Conservation (phyloP, 2,888 invertebrate species). For the Eupithecia dodoneata region DNA sequence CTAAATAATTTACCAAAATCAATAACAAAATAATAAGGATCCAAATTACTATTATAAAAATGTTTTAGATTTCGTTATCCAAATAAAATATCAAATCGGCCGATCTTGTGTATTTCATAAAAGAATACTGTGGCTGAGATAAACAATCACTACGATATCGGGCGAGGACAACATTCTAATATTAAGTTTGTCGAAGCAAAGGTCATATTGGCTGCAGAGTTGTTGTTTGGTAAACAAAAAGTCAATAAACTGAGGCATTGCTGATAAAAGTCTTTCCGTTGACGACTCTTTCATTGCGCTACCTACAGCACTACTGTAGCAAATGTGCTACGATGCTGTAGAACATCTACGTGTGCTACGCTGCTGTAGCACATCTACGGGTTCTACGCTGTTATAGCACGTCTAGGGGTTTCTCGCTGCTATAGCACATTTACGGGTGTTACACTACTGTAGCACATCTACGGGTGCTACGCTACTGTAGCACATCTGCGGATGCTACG, state of each 20-base stretch:
- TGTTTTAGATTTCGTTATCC: not conserved
- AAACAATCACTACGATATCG: constrained; percentile 35
- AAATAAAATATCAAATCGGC: constrained; percentile 13
- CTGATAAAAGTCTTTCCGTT: not conserved
- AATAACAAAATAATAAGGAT: not conserved
- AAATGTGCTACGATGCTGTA: not conserved
- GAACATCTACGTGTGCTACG: not conserved
- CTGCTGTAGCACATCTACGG: not conserved
- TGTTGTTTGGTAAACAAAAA: constrained; percentile 48
- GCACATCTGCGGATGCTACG: not conserved
- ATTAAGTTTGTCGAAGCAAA: constrained; percentile 49
- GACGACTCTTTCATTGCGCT: not conserved
- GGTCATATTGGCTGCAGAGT: constrained; percentile 48
- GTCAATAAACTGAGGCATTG: constrained; percentile 44
- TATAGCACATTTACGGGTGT: not conserved
- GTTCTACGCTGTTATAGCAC: not conserved
- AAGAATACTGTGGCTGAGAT: constrained; percentile 12
- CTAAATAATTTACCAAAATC: not conserved
- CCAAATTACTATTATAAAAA: not conserved
- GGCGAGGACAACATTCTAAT: constrained; percentile 42
- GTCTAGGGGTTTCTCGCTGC: not conserved
- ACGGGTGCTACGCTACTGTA: not conserved
- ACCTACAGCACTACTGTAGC: not conserved
- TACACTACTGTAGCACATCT: not conserved
- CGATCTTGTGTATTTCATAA: constrained; percentile 20